Conservation (phyloP, 1,140 invertebrate species). For the Aphidius ervi region DNA sequence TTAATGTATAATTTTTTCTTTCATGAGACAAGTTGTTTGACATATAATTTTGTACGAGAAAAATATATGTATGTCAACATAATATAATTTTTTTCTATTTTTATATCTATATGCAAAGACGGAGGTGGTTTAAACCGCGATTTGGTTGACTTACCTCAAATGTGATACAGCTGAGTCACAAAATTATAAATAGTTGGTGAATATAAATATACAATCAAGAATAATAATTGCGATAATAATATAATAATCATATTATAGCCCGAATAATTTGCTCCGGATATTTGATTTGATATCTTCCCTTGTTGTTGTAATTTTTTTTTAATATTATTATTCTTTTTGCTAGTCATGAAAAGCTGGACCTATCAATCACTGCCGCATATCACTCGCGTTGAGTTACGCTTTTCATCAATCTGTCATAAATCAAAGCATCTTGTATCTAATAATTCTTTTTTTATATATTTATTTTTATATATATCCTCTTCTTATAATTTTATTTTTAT, state of each 20-base stretch:
- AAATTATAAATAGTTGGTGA: constrained; percentile 35
- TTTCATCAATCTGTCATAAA: constrained; percentile 10
- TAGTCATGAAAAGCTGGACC: not conserved
- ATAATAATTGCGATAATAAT: constrained; percentile 18
- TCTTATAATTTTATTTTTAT: not conserved
- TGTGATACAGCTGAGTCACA: constrained; percentile 34
- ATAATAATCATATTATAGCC: constrained; percentile 3
- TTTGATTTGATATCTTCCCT: constrained; percentile 13
- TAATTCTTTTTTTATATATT: not conserved
- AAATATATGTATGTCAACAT: too few relatives aligned
- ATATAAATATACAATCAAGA: not conserved
- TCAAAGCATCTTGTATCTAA: not conserved
- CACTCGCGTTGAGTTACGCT: constrained; percentile 4
- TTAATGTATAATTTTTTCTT: too few relatives aligned
- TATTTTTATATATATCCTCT: not conserved
- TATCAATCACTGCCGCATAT: constrained; percentile 12
- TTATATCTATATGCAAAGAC: too few relatives aligned
- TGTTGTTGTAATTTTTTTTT: not conserved
- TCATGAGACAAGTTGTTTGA: too few relatives aligned
- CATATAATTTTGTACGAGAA: too few relatives aligned
- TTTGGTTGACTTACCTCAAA: constrained; percentile 35
- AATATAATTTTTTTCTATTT: too few relatives aligned
- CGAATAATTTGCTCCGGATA: constrained; percentile 16
- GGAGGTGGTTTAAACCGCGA: constrained; percentile 1
- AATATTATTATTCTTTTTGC: too few relatives aligned